Evolutionary conservation across 2,113 vertebrate species (phyloP).

Genomic region (Oncorhynchus nerka): DNA sequence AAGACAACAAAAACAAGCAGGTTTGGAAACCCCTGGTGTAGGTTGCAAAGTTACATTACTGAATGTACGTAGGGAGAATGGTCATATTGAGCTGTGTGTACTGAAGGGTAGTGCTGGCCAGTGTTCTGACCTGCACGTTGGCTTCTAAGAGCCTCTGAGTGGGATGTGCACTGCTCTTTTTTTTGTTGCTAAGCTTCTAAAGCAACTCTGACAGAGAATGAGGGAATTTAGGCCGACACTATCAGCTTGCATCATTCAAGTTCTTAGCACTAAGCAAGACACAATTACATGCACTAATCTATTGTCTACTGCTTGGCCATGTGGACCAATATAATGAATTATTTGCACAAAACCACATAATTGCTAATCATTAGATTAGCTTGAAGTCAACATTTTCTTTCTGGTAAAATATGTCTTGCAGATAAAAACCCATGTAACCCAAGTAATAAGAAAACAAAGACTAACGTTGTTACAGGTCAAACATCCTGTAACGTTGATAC

Average conservation of each 20-base stretch:
- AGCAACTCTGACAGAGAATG: conserved; percentile 76
- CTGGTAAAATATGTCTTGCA: too few species aligned
- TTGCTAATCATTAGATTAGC: neutral
- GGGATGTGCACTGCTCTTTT: conserved; percentile 80
- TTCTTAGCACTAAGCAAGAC: too few species aligned
- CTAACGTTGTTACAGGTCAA: neutral
- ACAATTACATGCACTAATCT: too few species aligned
- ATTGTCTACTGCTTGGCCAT: too few species aligned
- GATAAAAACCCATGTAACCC: too few species aligned
- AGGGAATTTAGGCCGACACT: conserved; percentile 4
- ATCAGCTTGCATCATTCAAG: too few species aligned
- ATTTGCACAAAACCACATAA: neutral
- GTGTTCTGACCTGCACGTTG: conserved; percentile 67
- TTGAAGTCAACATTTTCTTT: neutral
- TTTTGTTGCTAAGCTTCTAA: conserved; percentile 79
- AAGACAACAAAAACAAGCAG: too few species aligned
- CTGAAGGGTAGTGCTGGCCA: neutral
- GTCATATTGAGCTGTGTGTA: too few species aligned
- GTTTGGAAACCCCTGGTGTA: too few species aligned
- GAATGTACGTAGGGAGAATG: neutral
- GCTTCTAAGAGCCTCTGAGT: conserved; percentile 80
- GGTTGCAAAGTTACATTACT: neutral
- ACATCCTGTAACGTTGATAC: neutral
- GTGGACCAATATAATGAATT: too few species aligned
- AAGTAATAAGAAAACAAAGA: too few species aligned